Base-by-base conservation (phyloP, 1,140 invertebrate genomes). In the Phymastichus coffea region DNA sequence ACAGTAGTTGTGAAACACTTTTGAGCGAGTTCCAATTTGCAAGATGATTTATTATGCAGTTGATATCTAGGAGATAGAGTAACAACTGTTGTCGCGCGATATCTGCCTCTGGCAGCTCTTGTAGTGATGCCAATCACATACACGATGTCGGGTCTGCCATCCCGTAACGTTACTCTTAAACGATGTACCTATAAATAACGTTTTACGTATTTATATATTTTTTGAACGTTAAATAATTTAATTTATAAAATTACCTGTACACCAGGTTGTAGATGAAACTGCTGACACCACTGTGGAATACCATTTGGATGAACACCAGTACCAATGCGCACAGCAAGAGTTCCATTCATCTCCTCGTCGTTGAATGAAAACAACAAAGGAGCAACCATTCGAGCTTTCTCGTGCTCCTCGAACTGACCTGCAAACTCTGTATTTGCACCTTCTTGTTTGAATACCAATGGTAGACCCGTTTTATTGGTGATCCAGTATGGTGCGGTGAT, bases 351-450 rank as follows among this genome's bases (percentile, higher is more conserved):
- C 71, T 97, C 94, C 20, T 87, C 87, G 71, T 98, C 94, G 4
- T 90, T 86, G 74, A 97, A 97, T 49, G 92, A 94, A 78, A 98
- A 99, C 44, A 98, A 82, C 10, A 99, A 81, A n/a, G 97, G 97
- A 33, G 90, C 86, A 20, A 95, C 87, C 85, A 94, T 92, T 64
- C 95, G 83, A 0, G 95, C 96, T 46, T 89, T 83, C 81, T 99
- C 97, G 71, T 99, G 93, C 74, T 99, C 96, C 51, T 89, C 88
- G 75, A 91, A 94, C 80, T 99, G 97, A 9, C 96, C 97, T 3
- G 95, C 92, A 48, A 91, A 88, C 70, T 94, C 92, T 2, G 78
- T 69, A 4, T 81, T 82, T 10, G 85, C 86, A 8, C 92, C 93
- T 75, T 97, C 94, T 80, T 98, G 95, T 69, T 88, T 86, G 73